Evolutionary conservation across 1,140 invertebrate genomes (phyloP), one percentile per base, ranked within the genome.

Genomic region (Oscheius sp.): DNA sequence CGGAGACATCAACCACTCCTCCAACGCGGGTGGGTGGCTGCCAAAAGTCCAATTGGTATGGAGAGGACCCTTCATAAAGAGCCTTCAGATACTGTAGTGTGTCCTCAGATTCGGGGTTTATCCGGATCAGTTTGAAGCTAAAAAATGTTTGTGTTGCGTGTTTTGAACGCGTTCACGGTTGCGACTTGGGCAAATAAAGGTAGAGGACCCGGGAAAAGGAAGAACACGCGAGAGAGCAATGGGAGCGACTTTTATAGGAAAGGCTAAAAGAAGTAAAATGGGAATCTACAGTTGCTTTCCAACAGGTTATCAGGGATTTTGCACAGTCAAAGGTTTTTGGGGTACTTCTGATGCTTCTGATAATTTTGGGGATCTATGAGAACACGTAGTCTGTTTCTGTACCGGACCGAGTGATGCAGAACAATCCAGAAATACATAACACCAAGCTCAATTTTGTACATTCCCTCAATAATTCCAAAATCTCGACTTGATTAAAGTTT

Each of bases 111-210:
- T 79, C 59, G 13, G 80, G 81, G 62, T 73, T 82, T 26, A 82
- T 78, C 26, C 80, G 76, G 31, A 83, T 78, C 42, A 82, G 52
- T 73, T 82, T 82, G 68, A 80, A 82, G 34, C 80, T 82, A 52
- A 70, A 78, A 70, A 59, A 32, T 15, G 7, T 7, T 7, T 20
- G 7, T 55, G 15, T 42, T 42, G 7, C n/a, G 7, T n/a, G 38
- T n/a, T 42, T 42, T 42, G 7, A 10, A 42, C 38, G 28, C 28
- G 15, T 55, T 55, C 49, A 55, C 49, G 49, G 15, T 26, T 55
- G 49, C 49, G 49, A 4, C 15, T 55, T 20, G 49, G 7, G 49
- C 15, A 7, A 4, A 55, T 20, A 7, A 4, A 23, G 7, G 7
- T 4, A 23, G 23, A 55, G 7, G 49, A 4, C 28, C 4, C 38